Base-by-base conservation (phyloP, 2,888 invertebrate species). In the Acanthoscelides obtectus region DNA sequence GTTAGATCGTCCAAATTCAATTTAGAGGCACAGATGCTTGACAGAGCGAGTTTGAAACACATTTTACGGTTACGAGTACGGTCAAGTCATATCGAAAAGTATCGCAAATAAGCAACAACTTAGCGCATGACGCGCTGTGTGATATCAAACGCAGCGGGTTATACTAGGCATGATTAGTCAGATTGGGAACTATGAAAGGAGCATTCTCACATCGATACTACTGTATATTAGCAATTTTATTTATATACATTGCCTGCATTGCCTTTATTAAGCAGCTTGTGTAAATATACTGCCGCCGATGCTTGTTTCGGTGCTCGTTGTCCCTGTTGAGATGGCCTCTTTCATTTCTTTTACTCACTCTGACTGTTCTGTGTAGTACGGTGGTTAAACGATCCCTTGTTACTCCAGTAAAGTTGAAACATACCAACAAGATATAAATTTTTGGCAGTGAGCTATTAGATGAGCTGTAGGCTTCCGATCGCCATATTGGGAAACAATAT, bases 121-220 rank as follows among this genome's bases (percentile, higher is more conserved):
- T 20, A 66, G 12, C 66, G 66, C 76, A 69, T 75, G 75, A 79
- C 45, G 5, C 45, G 76, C 76, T 72, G 73, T 72, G 75, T 79
- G 77, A 77, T 73, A 75, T 76, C 75, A 76, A 75, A 77, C 78
- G 79, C 79, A 79, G 81, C 82, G 82, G 83, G 82, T 83, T 17
- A 45, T 17, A 78, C 80, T 82, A 81, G 79, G 78, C 79, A 80
- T 81, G 81, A 84, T 84, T 82, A 84, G 89, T 89, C 91, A 91
- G 91, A 91, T 91, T 91, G 91, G 91, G 90, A 91, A 89, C 90
- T 91, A 90, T 90, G 89, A 90, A 90, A 90, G 89, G 90, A 89
- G 89, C 90, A 90, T 91, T 91, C 90, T 91, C 90, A 90, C 90
- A 90, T 90, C 78, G 75, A 77, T 80, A 67, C 27, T 21, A 67